These are phyloP conservation scores for Cephonodes hylas DNA, from an alignment of 2,888 invertebrate species.

Conservation along the genomic window DNA sequence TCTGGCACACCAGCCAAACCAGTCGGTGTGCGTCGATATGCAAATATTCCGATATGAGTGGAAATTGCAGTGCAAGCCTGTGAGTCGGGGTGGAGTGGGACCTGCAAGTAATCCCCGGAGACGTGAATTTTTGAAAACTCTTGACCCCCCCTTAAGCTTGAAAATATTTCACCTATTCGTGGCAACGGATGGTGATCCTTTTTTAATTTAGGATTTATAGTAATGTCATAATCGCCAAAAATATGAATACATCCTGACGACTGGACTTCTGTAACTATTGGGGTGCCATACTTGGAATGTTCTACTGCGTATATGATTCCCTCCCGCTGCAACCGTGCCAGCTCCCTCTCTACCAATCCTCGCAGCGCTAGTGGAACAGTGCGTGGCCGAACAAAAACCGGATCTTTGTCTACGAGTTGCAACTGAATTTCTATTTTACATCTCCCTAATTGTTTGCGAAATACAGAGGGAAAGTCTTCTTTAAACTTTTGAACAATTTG, in stretches of 20 bases:
- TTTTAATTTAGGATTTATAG: conserved; percentile 30
- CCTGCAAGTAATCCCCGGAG: too few relatives aligned
- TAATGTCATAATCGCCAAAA: conserved; percentile 30
- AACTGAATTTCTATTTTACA: neutral
- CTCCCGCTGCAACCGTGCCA: conserved; percentile 24
- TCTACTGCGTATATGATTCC: conserved; percentile 27
- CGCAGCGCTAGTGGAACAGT: conserved; percentile 20
- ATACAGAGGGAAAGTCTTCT: neutral
- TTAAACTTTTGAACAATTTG: too few relatives aligned
- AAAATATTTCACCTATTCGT: too few relatives aligned
- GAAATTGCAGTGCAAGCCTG: too few relatives aligned
- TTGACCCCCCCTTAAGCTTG: too few relatives aligned
- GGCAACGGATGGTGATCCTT: conserved; percentile 28
- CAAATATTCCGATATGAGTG: too few relatives aligned
- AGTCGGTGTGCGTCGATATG: too few relatives aligned
- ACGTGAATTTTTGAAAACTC: too few relatives aligned
- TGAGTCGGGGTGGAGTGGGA: too few relatives aligned
- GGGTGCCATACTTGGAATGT: conserved; percentile 28
- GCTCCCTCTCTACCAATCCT: conserved; percentile 21
- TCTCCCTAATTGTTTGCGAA: neutral
- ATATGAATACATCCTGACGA: conserved; percentile 23
- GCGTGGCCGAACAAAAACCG: conserved; percentile 21
- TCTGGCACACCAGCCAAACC: too few relatives aligned
- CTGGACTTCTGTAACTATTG: conserved; percentile 32
- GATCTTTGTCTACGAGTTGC: neutral